phyloP scores from a whole-genome alignment of 2,113 vertebrate species.

The rat (Rattus norvegicus) region GRCr8 NC_086024.1:129229501-129230000 shows the following conservation, averaged over 20 bases:
- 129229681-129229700: accelerated
- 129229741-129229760: background rate
- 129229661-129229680: background rate
- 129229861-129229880: background rate
- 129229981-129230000: background rate
- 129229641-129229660: background rate
- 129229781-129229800: background rate
- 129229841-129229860: background rate
- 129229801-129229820: background rate
- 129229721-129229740: background rate
- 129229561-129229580: accelerated
- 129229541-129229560: accelerated
- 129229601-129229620: accelerated
- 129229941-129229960: no score
- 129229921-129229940: background rate
- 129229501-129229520: background rate
- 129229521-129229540: background rate
- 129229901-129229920: background rate
- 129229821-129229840: background rate
- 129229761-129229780: background rate
- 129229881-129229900: no score
- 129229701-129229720: background rate
- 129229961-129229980: no score
- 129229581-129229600: accelerated
- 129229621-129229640: no score